Evolutionary conservation across 2,113 vertebrate species (phyloP), one percentile per base, ranked within the genome.

Genomic region (Blennius ocellaris): DNA sequence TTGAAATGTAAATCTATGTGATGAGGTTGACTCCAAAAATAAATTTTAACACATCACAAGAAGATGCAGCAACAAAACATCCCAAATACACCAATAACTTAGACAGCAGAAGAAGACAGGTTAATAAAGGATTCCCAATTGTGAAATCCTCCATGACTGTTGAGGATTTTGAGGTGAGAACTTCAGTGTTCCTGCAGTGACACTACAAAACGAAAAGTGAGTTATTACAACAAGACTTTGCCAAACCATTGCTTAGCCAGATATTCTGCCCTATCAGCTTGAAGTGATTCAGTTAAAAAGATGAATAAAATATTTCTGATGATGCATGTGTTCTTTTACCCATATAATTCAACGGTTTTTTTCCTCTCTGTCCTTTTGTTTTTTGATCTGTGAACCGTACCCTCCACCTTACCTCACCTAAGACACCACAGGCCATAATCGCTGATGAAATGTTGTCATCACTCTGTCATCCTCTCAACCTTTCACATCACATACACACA

Each of bases 371-470:
- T 78, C 39, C 39, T 61, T 53, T n/a, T 61, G 11, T 36, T 50
- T 5, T 61, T 66, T 40, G 15, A 39, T 36, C 17, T 66, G 53
- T 66, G 59, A 48, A 21, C 44, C 59, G 8, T 15, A 52, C 11
- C 55, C 30, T 37, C 15, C 51, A 11, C 63, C 60, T 72, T 41
- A 58, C 21, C 14, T 44, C 43, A 41, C 51, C 6, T 17, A 7
- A 40, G 36, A 44, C 56, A 55, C 62, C 56, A 39, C 51, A 48
- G 43, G 38, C 17, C 48, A 57, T 11, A 66, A 51, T 62, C 55
- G 41, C 50, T 40, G 41, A 80, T 69, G 76, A 70, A 57, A 73
- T 81, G 48, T 60, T 59, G 63, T 30, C 21, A 63, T 60, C 71
- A 80, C 15, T 49, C 60, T 67, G 21, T 37, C 21, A 58, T 44